Evolutionary conservation across 2,797 vertebrate genomes (phyloP).

Genomic region (Schizopygopsis malacanthus): DNA sequence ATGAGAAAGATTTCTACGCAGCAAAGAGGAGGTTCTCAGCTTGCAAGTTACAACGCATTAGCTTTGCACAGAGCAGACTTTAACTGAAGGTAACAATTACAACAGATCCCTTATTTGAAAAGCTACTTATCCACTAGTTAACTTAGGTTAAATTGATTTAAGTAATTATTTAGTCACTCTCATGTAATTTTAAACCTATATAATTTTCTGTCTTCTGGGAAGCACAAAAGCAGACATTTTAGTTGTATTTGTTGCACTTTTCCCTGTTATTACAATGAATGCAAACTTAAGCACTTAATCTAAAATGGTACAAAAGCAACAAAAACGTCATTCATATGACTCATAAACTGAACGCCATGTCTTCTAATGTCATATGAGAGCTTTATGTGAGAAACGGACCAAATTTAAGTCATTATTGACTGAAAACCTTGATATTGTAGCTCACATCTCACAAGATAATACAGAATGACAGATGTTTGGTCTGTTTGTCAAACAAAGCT

Average conservation of each 20-base stretch:
- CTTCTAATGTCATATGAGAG: neutral
- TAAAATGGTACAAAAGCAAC: neutral
- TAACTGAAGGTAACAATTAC: conserved; percentile 46
- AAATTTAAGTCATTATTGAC: neutral
- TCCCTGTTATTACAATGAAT: neutral
- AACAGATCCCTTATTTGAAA: conserved; percentile 7
- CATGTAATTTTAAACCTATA: neutral
- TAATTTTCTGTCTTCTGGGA: neutral
- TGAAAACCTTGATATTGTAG: neutral
- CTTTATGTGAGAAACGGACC: neutral
- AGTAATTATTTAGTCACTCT: neutral
- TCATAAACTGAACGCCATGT: neutral
- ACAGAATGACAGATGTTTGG: neutral
- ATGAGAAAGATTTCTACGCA: conserved; percentile 71
- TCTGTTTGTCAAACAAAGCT: neutral
- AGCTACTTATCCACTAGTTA: conserved; percentile 12
- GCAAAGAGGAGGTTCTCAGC: conserved; percentile 63
- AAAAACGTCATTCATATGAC: neutral
- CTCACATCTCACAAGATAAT: neutral
- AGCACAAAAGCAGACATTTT: neutral
- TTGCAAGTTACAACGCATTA: conserved; percentile 66
- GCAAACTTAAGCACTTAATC: neutral
- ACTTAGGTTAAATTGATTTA: neutral
- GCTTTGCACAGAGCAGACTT: conserved; percentile 44
- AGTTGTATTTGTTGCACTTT: neutral